Conservation (phyloP, 2,113 vertebrate genomes). For the Rhadina sibilatrix region DNA sequence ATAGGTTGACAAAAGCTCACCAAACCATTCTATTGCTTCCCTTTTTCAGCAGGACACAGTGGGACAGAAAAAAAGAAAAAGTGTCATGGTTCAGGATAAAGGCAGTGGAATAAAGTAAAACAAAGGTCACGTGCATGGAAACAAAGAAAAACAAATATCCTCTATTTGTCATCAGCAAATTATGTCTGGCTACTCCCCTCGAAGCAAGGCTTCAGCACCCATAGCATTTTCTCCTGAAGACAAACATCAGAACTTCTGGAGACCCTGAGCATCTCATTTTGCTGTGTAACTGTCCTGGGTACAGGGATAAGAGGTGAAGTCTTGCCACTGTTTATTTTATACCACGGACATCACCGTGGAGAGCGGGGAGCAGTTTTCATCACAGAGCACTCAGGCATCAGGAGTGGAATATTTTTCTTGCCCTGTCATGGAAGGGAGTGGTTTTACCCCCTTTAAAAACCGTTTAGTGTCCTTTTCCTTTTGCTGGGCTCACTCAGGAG, state of each 20-base stretch:
- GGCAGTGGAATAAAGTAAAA: background rate
- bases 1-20: background rate
- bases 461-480: rapidly evolving
- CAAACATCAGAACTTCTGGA: background rate
- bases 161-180: background rate
- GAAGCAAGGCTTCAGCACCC: background rate
- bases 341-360: rapidly evolving
- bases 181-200: background rate
- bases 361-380: rapidly evolving
- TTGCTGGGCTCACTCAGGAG: rapidly evolving
- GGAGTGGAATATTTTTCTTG: background rate
- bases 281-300: background rate
- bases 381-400: too few species aligned
- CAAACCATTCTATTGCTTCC: background rate
- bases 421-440: background rate
- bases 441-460: background rate
- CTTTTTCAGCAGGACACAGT: background rate
- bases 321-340: background rate
- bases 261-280: background rate
- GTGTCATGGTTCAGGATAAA: background rate
- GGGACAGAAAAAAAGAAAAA: background rate
- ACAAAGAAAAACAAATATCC: background rate
- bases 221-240: background rate
- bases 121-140: background rate
- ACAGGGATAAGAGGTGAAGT: background rate